phyloP scores from a whole-genome alignment of 2,797 vertebrate species.

The Buceros bicornis region DNA sequence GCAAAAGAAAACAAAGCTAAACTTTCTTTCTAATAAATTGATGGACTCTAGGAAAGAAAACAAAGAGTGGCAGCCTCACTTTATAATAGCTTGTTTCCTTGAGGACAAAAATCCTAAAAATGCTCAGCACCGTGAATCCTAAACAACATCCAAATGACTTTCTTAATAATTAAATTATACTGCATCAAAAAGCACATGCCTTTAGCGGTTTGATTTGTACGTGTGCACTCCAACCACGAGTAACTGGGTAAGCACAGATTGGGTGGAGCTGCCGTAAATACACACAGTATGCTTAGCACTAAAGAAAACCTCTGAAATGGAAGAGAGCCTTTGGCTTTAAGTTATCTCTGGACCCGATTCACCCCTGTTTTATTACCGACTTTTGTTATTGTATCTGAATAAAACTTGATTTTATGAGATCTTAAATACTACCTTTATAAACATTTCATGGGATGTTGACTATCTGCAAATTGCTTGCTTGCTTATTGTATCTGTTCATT shows the following conservation, averaged over 20 bases:
- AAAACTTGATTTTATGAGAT: conserved; percentile 67
- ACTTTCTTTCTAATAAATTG: neutral
- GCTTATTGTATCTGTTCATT: conserved; percentile 54
- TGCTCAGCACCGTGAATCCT: neutral
- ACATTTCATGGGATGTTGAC: conserved; percentile 69
- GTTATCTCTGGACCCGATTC: conserved; percentile 24
- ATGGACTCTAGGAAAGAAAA: neutral
- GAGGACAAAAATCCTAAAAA: conserved; percentile 9
- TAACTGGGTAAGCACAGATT: neutral
- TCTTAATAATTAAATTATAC: conserved; percentile 47
- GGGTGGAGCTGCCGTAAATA: conserved; percentile 10
- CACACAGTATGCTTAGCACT: neutral
- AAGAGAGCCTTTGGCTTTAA: conserved; percentile 37
- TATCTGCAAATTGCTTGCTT: conserved; percentile 70
- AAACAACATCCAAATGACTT: neutral
- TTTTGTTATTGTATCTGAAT: conserved; percentile 59
- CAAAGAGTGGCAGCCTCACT: neutral
- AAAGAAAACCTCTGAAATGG: neutral
- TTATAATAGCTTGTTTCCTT: neutral
- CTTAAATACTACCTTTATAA: conserved; percentile 76
- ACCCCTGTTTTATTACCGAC: conserved; percentile 45
- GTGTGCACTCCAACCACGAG: neutral
- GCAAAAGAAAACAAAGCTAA: neutral
- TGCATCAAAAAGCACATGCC: conserved; percentile 22
- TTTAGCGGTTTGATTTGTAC: neutral